phyloP scores from a whole-genome alignment of 2,888 invertebrate genomes.

The Ophion ellenae region DNA sequence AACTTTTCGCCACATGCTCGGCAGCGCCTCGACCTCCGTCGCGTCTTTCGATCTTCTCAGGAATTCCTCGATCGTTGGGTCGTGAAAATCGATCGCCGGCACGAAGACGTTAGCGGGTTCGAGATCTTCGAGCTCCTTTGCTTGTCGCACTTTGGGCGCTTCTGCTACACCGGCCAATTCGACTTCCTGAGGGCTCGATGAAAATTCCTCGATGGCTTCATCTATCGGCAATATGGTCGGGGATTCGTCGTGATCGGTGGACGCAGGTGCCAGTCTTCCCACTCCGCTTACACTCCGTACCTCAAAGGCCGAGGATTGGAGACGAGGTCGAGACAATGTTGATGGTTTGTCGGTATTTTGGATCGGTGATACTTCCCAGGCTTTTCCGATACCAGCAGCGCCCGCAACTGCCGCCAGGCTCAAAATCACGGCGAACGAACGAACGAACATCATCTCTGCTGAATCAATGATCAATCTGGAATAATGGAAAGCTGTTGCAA shows the following conservation, averaged over 20 bases:
- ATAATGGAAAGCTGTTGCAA: not conserved
- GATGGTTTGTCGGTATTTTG: conserved; percentile 70
- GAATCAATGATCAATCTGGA: conserved; percentile 32
- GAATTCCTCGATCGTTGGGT: conserved; percentile 60
- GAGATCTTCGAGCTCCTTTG: conserved; percentile 65
- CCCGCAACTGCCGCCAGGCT: conserved; percentile 49
- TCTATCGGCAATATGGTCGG: conserved; percentile 13
- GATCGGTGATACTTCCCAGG: conserved; percentile 77
- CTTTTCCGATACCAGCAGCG: conserved; percentile 75
- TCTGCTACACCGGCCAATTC: conserved; percentile 2
- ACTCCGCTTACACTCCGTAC: conserved; percentile 76
- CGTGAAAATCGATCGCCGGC: conserved; percentile 56
- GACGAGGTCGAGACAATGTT: conserved; percentile 73
- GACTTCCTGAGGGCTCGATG: not conserved
- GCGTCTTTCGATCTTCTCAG: conserved; percentile 44
- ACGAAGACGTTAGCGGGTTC: conserved; percentile 30
- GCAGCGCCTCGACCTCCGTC: conserved; percentile 67
- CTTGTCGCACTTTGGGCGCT: conserved; percentile 10
- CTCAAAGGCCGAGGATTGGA: conserved; percentile 76
- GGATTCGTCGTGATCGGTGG: conserved; percentile 40
- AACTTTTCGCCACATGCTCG: conserved; percentile 58
- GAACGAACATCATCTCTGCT: conserved; percentile 32
- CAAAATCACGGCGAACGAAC: conserved; percentile 57
- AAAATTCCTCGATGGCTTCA: conserved; percentile 8
- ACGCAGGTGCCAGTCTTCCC: conserved; percentile 66